A percentile compares a stretch with the other conserved stretches of the same genome.
phyloP scores from a whole-genome alignment of 2,888 invertebrate genomes.

The Seira ritae region DNA sequence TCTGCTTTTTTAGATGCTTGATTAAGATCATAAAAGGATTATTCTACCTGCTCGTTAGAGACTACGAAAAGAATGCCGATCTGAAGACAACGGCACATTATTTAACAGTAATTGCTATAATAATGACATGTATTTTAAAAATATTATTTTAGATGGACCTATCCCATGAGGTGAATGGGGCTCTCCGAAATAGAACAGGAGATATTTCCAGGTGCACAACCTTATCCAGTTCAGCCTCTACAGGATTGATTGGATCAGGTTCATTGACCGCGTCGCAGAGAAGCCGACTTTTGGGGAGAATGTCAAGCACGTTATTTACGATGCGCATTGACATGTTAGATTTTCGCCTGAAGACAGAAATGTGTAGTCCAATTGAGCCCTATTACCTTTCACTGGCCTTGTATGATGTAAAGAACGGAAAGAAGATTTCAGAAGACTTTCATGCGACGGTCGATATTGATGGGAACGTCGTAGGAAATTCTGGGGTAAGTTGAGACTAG shows the following conservation, averaged over 20 bases:
- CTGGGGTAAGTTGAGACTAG: conserved; percentile 66
- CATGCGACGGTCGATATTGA: conserved; percentile 79
- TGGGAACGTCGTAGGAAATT: conserved; percentile 67
- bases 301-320: conserved; percentile 48
- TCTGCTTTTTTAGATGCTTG: no score
- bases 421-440: conserved; percentile 95
- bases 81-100: no score
- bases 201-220: conserved; percentile 31
- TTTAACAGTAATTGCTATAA: no score
- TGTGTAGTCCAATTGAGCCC: conserved; percentile 85
- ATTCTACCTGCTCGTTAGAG: no score
- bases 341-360: conserved; percentile 71
- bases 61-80: no score
- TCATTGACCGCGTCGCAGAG: background rate
- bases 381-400: conserved; percentile 93
- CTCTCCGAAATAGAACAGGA: conserved; percentile 30
- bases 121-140: no score
- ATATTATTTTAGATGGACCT: conserved; percentile 51
- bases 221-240: conserved; percentile 31
- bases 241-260: conserved; percentile 1
- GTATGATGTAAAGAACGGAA: conserved; percentile 91
- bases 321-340: conserved; percentile 69
- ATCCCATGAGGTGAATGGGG: conserved; percentile 49
- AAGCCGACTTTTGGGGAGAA: conserved; percentile 17
- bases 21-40: background rate